These are phyloP conservation scores for Chaenodraco wilsoni DNA, from an alignment of 2,797 vertebrate species.

Conservation along the genomic window DNA sequence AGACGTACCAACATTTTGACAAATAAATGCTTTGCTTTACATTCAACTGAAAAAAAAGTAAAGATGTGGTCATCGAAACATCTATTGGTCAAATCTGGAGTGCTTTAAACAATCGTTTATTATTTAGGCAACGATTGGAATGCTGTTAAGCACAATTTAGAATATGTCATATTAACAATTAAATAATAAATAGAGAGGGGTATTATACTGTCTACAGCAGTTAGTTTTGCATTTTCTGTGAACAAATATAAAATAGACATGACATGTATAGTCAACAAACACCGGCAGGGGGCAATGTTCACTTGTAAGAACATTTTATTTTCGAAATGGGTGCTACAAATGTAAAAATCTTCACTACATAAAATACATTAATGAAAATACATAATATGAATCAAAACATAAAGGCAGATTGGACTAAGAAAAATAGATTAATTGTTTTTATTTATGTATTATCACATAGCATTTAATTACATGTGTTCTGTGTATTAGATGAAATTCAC, in stretches of 20 bases:
- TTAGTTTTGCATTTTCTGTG: background rate
- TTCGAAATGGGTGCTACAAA: background rate
- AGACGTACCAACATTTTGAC: background rate
- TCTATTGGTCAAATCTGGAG: background rate
- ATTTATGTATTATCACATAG: background rate
- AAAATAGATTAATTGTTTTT: background rate
- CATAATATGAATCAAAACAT: background rate
- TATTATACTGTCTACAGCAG: background rate
- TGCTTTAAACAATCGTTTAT: background rate
- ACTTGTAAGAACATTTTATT: background rate
- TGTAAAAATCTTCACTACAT: no score
- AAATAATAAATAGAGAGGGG: background rate
- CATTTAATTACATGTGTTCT: background rate
- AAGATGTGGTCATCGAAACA: background rate
- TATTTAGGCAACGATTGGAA: background rate
- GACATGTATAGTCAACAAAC: background rate
- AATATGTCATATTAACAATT: background rate
- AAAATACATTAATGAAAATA: background rate
- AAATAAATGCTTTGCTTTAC: background rate
- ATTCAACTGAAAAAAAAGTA: background rate
- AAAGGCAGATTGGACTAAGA: background rate
- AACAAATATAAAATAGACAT: background rate
- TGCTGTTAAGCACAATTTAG: background rate
- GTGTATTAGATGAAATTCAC: background rate
- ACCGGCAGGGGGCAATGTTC: constrained; percentile 69